A percentile compares a stretch with the other conserved stretches of the same genome.
phyloP scores from a whole-genome alignment of 2,888 invertebrate species.

The Cheilosia impressa region DNA sequence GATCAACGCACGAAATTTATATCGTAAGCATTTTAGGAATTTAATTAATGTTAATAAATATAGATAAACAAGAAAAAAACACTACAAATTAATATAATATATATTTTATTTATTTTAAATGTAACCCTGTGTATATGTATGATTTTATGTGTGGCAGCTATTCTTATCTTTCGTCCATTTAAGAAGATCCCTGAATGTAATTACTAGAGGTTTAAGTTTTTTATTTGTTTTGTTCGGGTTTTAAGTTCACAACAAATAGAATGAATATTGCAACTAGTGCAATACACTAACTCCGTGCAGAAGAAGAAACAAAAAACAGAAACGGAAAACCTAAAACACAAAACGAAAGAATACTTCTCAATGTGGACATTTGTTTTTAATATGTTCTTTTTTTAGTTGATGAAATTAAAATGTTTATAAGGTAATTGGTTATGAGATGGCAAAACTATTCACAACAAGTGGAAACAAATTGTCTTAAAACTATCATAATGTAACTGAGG shows the following conservation, averaged over 20 bases:
- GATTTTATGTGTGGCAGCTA: constrained; percentile 19
- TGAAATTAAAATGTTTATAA: constrained; percentile 14
- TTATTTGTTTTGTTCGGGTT: not conserved
- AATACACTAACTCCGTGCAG: constrained; percentile 13
- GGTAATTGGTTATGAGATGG: constrained; percentile 2
- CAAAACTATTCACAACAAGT: constrained; percentile 1
- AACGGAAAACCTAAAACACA: not conserved
- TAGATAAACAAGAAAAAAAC: constrained; percentile 24
- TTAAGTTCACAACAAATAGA: not conserved
- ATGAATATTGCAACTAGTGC: constrained; percentile 22
- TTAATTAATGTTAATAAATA: constrained; percentile 61
- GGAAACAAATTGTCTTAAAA: constrained; percentile 31
- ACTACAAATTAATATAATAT: constrained; percentile 44
- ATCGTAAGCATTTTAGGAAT: constrained; percentile 31
- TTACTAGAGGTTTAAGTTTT: not conserved
- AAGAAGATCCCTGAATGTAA: constrained; percentile 18
- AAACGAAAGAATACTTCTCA: not conserved
- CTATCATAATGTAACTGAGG: constrained; percentile 45
- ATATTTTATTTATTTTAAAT: constrained; percentile 65
- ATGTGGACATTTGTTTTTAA: not conserved
- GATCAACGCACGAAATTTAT: not conserved
- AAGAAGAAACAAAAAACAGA: not conserved
- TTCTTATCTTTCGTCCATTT: constrained; percentile 33
- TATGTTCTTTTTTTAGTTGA: constrained; percentile 8
- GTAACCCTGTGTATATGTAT: constrained; percentile 44